These are phyloP conservation scores for Struthidea cinerea DNA, from an alignment of 2,113 vertebrate species.

Conservation along the genomic window DNA sequence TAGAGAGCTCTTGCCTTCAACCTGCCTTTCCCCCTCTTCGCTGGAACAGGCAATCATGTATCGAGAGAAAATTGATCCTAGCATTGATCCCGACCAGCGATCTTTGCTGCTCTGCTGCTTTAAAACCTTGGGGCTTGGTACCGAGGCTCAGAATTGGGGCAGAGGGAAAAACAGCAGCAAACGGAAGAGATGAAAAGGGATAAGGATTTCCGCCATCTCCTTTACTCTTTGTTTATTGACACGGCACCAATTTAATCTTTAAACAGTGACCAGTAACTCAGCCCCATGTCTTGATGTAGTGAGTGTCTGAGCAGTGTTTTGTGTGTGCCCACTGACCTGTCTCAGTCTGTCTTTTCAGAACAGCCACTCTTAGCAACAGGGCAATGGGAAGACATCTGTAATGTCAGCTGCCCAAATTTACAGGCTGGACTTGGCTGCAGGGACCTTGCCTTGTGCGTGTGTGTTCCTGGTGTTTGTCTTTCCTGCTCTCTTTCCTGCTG, in stretches of 20 bases:
- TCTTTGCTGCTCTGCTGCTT: background rate
- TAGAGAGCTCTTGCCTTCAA: background rate
- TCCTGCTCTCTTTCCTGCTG: background rate
- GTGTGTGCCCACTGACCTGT: conserved; percentile 23
- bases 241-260: background rate
- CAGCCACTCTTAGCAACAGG: conserved; percentile 3
- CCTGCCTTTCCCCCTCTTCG: background rate
- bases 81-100: background rate
- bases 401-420: conserved; percentile 39
- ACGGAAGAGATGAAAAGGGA: background rate
- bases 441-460: background rate
- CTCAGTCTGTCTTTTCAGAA: conserved; percentile 18
- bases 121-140: background rate
- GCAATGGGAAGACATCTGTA: background rate
- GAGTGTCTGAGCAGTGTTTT: conserved; percentile 16
- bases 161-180: background rate
- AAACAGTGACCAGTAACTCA: background rate
- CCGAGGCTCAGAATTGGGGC: background rate
- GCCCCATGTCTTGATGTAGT: background rate
- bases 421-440: conserved; percentile 8
- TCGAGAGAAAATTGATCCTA: background rate
- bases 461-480: background rate
- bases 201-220: background rate
- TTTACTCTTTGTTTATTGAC: conserved; percentile 36
- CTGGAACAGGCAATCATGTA: background rate